Evolutionary conservation across 2,113 vertebrate genomes (phyloP).

Genomic region (Xiphophorus maculatus): DNA sequence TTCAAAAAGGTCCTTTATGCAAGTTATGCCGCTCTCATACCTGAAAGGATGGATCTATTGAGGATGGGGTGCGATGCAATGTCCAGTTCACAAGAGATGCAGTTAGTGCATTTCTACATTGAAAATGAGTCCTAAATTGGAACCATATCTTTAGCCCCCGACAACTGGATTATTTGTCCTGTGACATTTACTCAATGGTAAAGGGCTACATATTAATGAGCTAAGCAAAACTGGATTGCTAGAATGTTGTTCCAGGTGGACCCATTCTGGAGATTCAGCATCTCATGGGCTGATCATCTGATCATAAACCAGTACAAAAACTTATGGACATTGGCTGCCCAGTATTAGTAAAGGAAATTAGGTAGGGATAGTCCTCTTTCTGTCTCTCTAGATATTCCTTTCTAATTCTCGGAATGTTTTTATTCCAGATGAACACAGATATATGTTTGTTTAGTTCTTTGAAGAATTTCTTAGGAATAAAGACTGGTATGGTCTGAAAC

Average conservation of each 20-base stretch:
- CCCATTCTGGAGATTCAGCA: neutral
- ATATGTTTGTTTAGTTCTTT: neutral
- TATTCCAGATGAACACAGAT: constrained; percentile 1
- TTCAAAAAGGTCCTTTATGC: neutral
- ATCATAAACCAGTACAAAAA: neutral
- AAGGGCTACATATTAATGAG: neutral
- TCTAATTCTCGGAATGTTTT: neutral
- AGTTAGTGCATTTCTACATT: neutral
- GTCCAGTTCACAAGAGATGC: neutral
- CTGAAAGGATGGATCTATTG: neutral
- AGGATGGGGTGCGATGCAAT: neutral
- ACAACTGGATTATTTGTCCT: neutral
- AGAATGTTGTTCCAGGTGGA: neutral
- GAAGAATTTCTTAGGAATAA: too few species aligned
- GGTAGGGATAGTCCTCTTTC: neutral
- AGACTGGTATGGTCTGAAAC: neutral
- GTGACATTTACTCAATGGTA: neutral
- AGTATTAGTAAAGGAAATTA: neutral
- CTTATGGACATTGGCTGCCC: neutral
- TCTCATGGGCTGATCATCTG: too few species aligned
- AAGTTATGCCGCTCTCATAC: neutral
- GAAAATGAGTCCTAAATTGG: constrained; percentile 1
- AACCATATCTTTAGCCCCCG: neutral
- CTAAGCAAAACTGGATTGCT: neutral
- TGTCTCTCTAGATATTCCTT: neutral